phyloP scores from a whole-genome alignment of 2,888 invertebrate species.

The Philereme transversata region DNA sequence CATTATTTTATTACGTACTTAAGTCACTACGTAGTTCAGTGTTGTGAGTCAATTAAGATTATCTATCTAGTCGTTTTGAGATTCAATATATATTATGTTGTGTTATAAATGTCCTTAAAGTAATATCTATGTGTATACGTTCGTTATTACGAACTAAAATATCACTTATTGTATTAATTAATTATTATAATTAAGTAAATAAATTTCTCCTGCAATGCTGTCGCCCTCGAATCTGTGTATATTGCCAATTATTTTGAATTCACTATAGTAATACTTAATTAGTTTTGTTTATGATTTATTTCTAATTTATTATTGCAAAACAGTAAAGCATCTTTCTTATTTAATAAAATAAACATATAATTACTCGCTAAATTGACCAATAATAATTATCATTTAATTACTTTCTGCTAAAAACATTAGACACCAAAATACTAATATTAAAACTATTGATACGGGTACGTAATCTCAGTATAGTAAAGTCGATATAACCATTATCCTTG shows the following conservation, averaged over 20 bases:
- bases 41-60: conserved; percentile 74
- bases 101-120: conserved; percentile 29
- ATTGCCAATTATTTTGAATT: conserved; percentile 36
- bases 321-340: neutral
- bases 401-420: neutral
- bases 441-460: too few species aligned
- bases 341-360: neutral
- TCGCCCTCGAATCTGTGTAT: conserved; percentile 36
- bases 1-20: conserved; percentile 19
- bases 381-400: neutral
- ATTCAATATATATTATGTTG: conserved; percentile 54
- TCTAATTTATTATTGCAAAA: neutral
- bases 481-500: too few species aligned
- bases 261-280: conserved; percentile 16
- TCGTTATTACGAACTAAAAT: conserved; percentile 45
- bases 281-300: conserved; percentile 6
- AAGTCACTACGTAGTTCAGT: conserved; percentile 53
- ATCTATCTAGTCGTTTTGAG: conserved; percentile 77
- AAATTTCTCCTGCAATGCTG: conserved; percentile 12
- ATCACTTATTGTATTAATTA: conserved; percentile 29
- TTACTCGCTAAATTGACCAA: neutral
- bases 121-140: conserved; percentile 17
- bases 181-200: conserved; percentile 8
- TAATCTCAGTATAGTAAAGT: too few species aligned
- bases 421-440: neutral